A percentile compares a stretch with the other conserved stretches of the same genome.
phyloP scores from a whole-genome alignment of 2,113 vertebrate species.

The Cheirogaleus medius region DNA sequence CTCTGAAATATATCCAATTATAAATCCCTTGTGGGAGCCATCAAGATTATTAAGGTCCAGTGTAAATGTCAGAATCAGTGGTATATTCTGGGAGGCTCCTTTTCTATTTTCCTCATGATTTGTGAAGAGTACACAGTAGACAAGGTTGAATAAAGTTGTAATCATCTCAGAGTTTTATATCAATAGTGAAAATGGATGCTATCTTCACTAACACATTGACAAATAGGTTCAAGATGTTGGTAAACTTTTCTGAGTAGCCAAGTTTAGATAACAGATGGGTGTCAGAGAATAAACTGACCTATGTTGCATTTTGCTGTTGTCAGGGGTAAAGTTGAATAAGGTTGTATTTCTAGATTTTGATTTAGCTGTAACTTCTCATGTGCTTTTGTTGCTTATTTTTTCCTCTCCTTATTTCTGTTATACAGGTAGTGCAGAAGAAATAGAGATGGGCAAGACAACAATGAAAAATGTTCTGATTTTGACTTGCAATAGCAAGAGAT shows the following conservation, averaged over 20 bases:
- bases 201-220: neutral
- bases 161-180: neutral
- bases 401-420: neutral
- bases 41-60: neutral
- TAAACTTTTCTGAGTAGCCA: constrained; percentile 7
- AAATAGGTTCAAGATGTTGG: neutral
- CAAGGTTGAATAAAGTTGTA: constrained; percentile 5
- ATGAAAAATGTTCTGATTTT: neutral
- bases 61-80: neutral
- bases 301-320: neutral
- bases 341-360: neutral
- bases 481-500: neutral
- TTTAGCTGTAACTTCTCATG: neutral
- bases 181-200: neutral
- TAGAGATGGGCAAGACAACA: neutral
- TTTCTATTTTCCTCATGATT: neutral
- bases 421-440: neutral
- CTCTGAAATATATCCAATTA: neutral
- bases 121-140: neutral
- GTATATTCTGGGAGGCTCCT: neutral
- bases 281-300: neutral
- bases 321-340: neutral
- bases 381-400: neutral
- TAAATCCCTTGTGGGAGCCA: neutral
- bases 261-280: neutral